A percentile compares a stretch with the other conserved stretches of the same genome.
Conservation (phyloP, 2,888 invertebrate genomes). For the Eristalis intricaria region DNA sequence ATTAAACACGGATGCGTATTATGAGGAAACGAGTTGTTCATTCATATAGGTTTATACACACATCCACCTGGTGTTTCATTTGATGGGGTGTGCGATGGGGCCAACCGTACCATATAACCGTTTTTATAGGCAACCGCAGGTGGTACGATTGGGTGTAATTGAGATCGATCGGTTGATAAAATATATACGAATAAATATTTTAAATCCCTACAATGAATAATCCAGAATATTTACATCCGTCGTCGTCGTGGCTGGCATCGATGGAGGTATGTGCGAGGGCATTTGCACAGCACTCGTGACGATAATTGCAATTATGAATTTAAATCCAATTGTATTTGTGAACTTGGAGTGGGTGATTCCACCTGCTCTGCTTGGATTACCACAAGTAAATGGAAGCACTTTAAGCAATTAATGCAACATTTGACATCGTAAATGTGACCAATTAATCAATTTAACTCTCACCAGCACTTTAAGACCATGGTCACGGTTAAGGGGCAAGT, state of each 20-base stretch:
- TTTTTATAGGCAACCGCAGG: neutral
- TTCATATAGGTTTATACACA: neutral
- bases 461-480: neutral
- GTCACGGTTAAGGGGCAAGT: neutral
- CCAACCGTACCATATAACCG: neutral
- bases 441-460: neutral
- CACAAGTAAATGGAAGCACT: neutral
- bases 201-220: neutral
- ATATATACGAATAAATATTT: neutral
- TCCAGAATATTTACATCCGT: neutral
- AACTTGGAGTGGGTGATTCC: neutral
- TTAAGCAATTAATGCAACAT: neutral
- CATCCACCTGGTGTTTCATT: neutral
- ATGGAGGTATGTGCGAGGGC: neutral
- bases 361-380: neutral
- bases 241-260: no score
- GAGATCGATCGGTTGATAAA: slow-evolving; percentile 13
- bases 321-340: neutral
- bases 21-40: neutral
- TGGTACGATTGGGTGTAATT: neutral
- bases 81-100: neutral
- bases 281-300: neutral
- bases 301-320: neutral
- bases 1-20: slow-evolving; percentile 1
- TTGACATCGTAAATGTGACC: neutral